Percentiles rank a stretch among this genome's conserved stretches.
These are phyloP conservation scores for Chymomyza procnemis DNA, from an alignment of 2,888 invertebrate genomes.

Conservation along the genomic window DNA sequence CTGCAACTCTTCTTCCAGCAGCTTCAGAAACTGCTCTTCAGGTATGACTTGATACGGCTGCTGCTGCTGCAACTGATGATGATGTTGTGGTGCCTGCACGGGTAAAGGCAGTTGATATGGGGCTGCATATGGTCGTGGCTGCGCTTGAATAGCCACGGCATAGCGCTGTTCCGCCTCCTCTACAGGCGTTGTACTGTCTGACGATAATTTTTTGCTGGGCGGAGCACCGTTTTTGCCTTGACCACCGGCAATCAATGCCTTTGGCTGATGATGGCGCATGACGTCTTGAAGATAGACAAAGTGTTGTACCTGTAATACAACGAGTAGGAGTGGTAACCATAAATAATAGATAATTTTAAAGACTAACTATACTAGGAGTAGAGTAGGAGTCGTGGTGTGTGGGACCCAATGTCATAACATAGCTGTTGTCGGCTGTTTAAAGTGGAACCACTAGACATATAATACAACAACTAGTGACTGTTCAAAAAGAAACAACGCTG, in stretches of 20 bases:
- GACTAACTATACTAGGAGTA: not conserved
- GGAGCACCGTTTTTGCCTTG: slow-evolving; percentile 57
- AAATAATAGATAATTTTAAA: slow-evolving; percentile 36
- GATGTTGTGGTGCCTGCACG: slow-evolving; percentile 53
- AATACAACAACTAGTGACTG: not conserved
- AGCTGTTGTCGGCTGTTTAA: slow-evolving; percentile 36
- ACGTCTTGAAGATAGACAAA: slow-evolving; percentile 77
- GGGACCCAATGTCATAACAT: not conserved
- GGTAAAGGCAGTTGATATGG: slow-evolving; percentile 59
- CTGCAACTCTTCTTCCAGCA: slow-evolving; percentile 75
- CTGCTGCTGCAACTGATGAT: slow-evolving; percentile 47
- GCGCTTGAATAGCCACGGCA: slow-evolving; percentile 69
- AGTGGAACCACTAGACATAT: slow-evolving; percentile 33
- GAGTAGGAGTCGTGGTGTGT: not conserved
- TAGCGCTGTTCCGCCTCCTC: slow-evolving; percentile 75
- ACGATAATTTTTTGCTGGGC: slow-evolving; percentile 38
- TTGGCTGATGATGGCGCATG: slow-evolving; percentile 70
- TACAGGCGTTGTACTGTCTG: slow-evolving; percentile 29
- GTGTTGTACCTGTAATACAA: slow-evolving; percentile 69
- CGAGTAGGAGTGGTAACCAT: slow-evolving; percentile 27
- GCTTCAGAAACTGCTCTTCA: slow-evolving; percentile 75
- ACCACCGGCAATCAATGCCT: slow-evolving; percentile 50
- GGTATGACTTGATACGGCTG: slow-evolving; percentile 75
- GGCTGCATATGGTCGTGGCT: slow-evolving; percentile 47
- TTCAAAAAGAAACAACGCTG: not conserved